Conservation (phyloP, 2,113 vertebrate genomes). For the Chaetorhynchus papuensis region DNA sequence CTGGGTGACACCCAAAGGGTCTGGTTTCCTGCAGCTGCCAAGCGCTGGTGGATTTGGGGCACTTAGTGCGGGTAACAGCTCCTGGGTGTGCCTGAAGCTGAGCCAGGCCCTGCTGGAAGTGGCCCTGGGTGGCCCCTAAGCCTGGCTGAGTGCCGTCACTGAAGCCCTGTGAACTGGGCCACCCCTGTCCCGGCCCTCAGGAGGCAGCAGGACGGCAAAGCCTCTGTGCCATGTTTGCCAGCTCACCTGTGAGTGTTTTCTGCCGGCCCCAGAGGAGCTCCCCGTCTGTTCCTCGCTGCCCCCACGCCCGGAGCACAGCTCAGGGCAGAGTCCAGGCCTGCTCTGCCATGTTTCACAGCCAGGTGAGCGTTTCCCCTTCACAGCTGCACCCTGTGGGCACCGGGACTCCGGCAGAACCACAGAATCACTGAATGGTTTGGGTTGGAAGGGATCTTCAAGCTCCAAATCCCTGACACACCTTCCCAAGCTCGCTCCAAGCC, state of each 20-base stretch:
- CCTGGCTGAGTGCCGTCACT: fast-evolving
- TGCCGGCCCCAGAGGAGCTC: not conserved
- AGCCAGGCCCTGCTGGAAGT: not conserved
- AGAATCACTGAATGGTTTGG: not conserved
- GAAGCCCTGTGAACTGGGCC: not conserved
- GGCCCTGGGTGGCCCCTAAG: not conserved
- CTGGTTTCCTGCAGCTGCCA: not conserved
- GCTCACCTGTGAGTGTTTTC: fast-evolving
- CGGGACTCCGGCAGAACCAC: fast-evolving
- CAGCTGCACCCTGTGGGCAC: not conserved
- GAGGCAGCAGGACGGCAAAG: not conserved
- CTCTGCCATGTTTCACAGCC: not conserved
- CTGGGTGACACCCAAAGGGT: too few relatives aligned
- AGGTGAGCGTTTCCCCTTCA: fast-evolving
- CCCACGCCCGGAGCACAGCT: fast-evolving
- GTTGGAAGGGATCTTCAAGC: not conserved
- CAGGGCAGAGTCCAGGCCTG: not conserved
- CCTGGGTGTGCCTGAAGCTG: not conserved
- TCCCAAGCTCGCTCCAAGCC: not conserved
- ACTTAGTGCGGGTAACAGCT: fast-evolving
- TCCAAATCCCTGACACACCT: not conserved
- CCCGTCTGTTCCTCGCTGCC: not conserved
- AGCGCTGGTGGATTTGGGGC: not conserved
- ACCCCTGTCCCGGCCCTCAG: not conserved
- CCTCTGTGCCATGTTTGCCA: not conserved